Conservation (phyloP, 1,140 invertebrate species). For the Glomeris maerens region DNA sequence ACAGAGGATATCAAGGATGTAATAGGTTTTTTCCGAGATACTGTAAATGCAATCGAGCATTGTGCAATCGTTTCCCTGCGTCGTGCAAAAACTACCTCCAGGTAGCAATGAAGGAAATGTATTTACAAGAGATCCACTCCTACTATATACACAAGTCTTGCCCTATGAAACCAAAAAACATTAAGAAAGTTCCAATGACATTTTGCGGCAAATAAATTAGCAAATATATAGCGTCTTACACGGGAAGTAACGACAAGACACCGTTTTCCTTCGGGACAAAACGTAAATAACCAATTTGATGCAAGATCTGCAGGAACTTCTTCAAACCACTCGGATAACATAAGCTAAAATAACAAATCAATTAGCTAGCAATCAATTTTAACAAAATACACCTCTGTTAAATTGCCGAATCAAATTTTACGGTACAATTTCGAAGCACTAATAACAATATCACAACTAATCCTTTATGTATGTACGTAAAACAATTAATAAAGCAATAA, state of each 20-base stretch:
- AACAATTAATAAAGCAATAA: no score
- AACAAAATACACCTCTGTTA: background rate
- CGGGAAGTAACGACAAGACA: constrained; percentile 55
- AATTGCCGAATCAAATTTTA: no score
- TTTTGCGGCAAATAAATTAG: background rate
- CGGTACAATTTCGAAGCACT: no score
- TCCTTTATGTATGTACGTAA: no score
- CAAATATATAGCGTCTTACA: constrained; percentile 36
- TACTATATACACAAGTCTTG: constrained; percentile 53
- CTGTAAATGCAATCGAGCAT: constrained; percentile 60
- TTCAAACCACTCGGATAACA: constrained; percentile 82
- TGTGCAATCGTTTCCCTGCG: constrained; percentile 13
- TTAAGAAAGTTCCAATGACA: constrained; percentile 3
- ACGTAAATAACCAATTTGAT: constrained; percentile 62
- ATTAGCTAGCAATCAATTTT: background rate
- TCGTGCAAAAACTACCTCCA: constrained; percentile 41
- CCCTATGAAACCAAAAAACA: constrained; percentile 44
- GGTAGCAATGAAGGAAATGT: constrained; percentile 52
- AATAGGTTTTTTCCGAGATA: constrained; percentile 46
- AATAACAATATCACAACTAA: no score
- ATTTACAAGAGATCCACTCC: constrained; percentile 44
- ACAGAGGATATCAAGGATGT: constrained; percentile 62
- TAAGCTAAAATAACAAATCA: constrained; percentile 38
- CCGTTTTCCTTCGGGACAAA: constrained; percentile 66
- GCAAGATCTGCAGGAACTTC: constrained; percentile 65